Base-by-base conservation (phyloP, 64 coral and sea anemone genomes). In the Platygyra sinensis region DNA sequence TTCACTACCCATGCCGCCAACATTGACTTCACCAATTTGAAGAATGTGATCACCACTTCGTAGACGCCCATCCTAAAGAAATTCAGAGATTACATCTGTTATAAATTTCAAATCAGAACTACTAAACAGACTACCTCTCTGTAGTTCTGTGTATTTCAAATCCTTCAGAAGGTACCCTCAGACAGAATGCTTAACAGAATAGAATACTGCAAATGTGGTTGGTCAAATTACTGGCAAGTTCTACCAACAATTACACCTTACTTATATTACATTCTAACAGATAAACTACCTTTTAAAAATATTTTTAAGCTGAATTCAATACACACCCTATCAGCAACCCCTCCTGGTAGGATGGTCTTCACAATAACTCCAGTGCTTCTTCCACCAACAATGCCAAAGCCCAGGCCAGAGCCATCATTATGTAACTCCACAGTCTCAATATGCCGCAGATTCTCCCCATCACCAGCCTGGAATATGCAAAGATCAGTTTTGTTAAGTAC, bases 321-420 rank as follows among this genome's bases (percentile, higher is more conserved):
- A 54, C 82, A 28, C 72, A 99, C 96, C 88, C 91, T 90, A 67
- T 99, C 96, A 12, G 96, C 93, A 2, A 99, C 96, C 64, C 96
- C 96, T 83, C 96, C 94, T 36, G 93, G 93, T 17, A 99, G 74
- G 32, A 99, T 99, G 14, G 96, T 99, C 78, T 99, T 99, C 63
- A 99, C 95, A 62, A 94, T 90, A 6, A 99, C 96, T 15, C 96
- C 96, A 15, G 94, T 89, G n/a, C 62, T 99, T 33, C 96, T 91
- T 3, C 96, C 94, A 65, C 96, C 96, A 80, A 99, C 91, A 79
- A 99, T 99, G 36, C 96, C 96, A 95, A 99, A 99, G 0, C 96
- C 96, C 36, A 99, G 84, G 5, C 96, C 96, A 69, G 89, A 88
- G 29, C 96, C 96, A 86, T 99, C 96, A 93, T 99, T 99, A 51